Percentiles rank a stretch among this genome's conserved stretches.
Conservation (phyloP, 2,113 vertebrate species). For the Steatornis caripensis region DNA sequence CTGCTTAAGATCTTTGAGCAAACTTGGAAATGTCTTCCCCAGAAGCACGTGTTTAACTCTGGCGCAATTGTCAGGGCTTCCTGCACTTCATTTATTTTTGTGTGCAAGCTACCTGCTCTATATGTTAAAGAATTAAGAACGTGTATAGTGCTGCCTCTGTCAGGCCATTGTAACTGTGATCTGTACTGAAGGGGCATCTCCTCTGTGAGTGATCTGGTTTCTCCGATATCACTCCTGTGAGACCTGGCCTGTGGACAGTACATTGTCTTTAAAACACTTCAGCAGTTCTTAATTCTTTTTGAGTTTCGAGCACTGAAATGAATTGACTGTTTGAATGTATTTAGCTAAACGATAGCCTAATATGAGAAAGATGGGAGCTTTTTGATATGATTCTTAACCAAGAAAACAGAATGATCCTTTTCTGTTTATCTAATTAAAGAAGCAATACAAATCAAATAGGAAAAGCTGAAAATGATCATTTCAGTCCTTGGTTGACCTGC, state of each 20-base stretch:
- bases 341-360: not conserved
- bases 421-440: not conserved
- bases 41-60: not conserved
- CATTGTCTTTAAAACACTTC: not conserved
- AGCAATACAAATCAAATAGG: not conserved
- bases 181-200: not conserved
- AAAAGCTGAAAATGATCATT: not conserved
- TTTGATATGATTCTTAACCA: not conserved
- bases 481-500: not conserved
- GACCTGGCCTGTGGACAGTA: not conserved
- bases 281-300: not conserved
- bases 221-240: not conserved
- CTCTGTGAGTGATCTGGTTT: not conserved
- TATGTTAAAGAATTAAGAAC: not conserved
- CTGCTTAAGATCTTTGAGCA: not conserved
- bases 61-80: not conserved
- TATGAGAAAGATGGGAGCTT: not conserved
- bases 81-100: not conserved
- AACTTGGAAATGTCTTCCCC: not conserved
- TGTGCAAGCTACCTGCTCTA: not conserved
- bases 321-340: not conserved
- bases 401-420: not conserved
- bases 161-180: not conserved
- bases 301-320: not conserved
- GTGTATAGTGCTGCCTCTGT: not conserved